Conservation (phyloP, 2,888 invertebrate species). For the Aporophyla nigra region DNA sequence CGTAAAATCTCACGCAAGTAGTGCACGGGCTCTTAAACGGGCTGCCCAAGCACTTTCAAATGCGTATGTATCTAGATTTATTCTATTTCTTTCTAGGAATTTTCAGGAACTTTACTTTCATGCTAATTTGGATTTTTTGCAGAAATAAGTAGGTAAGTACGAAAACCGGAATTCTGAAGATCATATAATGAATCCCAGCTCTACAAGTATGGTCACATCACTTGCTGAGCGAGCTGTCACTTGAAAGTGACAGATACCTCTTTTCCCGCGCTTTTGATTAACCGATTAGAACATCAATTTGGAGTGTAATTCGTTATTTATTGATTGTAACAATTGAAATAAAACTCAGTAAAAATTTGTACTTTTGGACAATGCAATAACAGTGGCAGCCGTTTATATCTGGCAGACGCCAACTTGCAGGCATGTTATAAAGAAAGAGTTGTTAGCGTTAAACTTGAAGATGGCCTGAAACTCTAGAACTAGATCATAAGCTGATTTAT, state of each 20-base stretch:
- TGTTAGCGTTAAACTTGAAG: background rate
- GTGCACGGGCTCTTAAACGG: background rate
- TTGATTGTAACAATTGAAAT: background rate
- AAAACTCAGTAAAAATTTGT: background rate
- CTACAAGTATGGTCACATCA: background rate
- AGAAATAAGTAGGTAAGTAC: background rate
- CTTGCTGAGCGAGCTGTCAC: background rate
- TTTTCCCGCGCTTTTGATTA: background rate
- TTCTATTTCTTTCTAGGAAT: background rate
- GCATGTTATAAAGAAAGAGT: background rate
- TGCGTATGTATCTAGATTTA: slow-evolving; percentile 3
- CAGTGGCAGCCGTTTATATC: background rate
- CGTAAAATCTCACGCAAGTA: background rate
- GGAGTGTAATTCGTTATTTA: background rate
- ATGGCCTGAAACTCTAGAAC: background rate
- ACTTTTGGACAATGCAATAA: background rate
- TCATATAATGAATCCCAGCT: background rate
- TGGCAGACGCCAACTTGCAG: background rate
- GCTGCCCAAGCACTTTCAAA: slow-evolving; percentile 1
- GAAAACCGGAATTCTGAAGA: background rate
- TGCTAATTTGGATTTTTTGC: background rate
- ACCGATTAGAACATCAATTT: background rate
- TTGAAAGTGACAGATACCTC: background rate
- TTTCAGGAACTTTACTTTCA: background rate
- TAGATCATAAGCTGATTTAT: background rate